phyloP scores from a whole-genome alignment of 2,888 invertebrate species.

The Lucinisca nassula region DNA sequence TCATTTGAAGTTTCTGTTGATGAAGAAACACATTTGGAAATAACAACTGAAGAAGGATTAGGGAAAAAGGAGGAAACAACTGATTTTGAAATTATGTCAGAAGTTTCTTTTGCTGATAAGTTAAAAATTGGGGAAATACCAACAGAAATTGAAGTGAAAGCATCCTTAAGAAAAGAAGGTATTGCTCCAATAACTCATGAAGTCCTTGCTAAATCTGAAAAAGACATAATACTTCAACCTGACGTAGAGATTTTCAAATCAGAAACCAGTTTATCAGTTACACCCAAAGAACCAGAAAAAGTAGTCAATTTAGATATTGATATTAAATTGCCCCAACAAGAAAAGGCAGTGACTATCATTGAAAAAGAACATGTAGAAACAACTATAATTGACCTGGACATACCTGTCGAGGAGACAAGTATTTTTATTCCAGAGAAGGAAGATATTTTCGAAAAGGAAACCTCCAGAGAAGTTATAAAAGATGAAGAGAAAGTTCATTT shows the following conservation, averaged over 20 bases:
- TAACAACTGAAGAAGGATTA: not conserved
- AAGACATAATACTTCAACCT: too few relatives aligned
- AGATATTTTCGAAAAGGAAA: conserved; percentile 18
- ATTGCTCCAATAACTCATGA: too few relatives aligned
- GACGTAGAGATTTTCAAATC: not conserved
- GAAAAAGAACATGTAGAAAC: not conserved
- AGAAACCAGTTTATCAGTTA: not conserved
- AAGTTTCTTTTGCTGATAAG: not conserved
- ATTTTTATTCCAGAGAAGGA: not conserved
- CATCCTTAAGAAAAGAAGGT: too few relatives aligned
- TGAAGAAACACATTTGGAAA: not conserved
- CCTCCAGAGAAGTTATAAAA: not conserved
- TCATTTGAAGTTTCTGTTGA: not conserved
- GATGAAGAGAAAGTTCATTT: too few relatives aligned
- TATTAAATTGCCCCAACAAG: not conserved
- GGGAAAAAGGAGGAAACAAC: not conserved
- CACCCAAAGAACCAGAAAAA: not conserved
- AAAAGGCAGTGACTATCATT: not conserved
- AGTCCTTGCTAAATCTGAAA: too few relatives aligned
- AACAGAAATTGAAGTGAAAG: too few relatives aligned
- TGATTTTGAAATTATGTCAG: not conserved
- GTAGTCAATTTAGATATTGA: conserved; percentile 18
- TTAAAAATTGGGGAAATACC: too few relatives aligned
- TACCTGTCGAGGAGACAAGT: not conserved
- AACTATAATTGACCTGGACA: not conserved